These are phyloP conservation scores for Halesus radiatus DNA, from an alignment of 1,140 invertebrate species.

Conservation along the genomic window DNA sequence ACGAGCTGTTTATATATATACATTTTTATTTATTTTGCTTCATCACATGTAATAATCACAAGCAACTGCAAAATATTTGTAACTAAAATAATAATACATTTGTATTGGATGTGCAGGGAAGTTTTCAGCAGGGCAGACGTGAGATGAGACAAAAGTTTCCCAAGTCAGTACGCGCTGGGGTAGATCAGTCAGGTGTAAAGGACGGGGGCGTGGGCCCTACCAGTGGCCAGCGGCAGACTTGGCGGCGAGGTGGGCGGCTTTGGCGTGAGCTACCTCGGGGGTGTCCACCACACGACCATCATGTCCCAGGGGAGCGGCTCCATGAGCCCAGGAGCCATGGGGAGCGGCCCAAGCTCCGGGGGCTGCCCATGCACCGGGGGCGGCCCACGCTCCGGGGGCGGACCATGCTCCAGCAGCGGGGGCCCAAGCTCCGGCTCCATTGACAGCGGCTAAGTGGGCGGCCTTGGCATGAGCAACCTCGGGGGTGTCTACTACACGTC, in stretches of 20 bases:
- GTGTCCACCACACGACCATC: conserved; percentile 22
- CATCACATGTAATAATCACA: too few relatives aligned
- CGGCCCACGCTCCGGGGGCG: not conserved
- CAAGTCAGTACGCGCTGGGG: too few relatives aligned
- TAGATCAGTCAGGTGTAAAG: not conserved
- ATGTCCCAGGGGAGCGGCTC: conserved; percentile 19
- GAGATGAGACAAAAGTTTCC: too few relatives aligned
- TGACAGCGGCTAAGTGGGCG: conserved; percentile 59
- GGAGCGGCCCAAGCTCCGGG: conserved; percentile 54
- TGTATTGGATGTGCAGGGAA: too few relatives aligned
- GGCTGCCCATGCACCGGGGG: conserved; percentile 57
- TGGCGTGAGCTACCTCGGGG: not conserved
- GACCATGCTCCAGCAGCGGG: not conserved
- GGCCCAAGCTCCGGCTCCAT: not conserved
- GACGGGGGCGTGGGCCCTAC: not conserved
- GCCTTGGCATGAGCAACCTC: conserved; percentile 66
- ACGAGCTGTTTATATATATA: too few relatives aligned
- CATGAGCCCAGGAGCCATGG: conserved; percentile 51
- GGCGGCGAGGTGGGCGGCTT: not conserved
- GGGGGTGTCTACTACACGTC: conserved; percentile 58
- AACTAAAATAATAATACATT: too few relatives aligned
- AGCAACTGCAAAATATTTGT: too few relatives aligned
- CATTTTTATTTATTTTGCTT: too few relatives aligned
- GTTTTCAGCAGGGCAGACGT: too few relatives aligned
- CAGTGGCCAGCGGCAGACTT: not conserved